These are phyloP conservation scores for Brienomyrus brachyistius DNA, from an alignment of 2,113 vertebrate genomes.

Conservation along the genomic window DNA sequence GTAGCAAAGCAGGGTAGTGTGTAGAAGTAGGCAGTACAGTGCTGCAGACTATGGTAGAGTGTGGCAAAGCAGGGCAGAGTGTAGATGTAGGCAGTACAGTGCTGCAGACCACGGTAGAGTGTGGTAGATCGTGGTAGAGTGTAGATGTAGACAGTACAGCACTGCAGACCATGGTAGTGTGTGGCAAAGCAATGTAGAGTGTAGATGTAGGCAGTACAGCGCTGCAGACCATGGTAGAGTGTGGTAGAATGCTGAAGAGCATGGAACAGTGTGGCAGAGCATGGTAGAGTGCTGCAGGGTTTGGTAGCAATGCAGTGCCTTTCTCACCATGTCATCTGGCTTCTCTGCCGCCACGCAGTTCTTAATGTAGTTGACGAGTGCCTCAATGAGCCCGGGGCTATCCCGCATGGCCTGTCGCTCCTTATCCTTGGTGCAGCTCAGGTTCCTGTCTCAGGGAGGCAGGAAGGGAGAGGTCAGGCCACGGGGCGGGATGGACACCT, in stretches of 20 bases:
- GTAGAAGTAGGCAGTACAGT: too few species aligned
- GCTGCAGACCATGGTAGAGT: neutral
- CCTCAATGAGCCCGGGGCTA: slow-evolving; percentile 69
- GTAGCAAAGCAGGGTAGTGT: neutral
- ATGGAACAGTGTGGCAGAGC: neutral
- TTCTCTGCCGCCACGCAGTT: slow-evolving; percentile 68
- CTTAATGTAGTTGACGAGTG: slow-evolving; percentile 74
- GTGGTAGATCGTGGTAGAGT: neutral
- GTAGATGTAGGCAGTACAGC: too few species aligned
- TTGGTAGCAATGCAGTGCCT: neutral
- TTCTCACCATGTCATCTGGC: slow-evolving; percentile 76
- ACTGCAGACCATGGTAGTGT: too few species aligned
- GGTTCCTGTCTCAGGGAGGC: slow-evolving; percentile 62
- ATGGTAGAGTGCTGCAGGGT: neutral
- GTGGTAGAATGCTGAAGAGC: neutral
- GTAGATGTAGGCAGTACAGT: neutral
- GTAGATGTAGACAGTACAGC: too few species aligned
- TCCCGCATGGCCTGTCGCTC: slow-evolving; percentile 75
- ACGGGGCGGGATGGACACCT: neutral
- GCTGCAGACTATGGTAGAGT: neutral
- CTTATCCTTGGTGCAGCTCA: slow-evolving; percentile 63
- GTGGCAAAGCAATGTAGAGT: too few species aligned
- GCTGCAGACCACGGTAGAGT: neutral
- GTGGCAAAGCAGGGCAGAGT: neutral
- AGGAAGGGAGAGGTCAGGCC: neutral